Evolutionary conservation across 2,888 invertebrate species (phyloP), one percentile per base, ranked within the genome.

Genomic region (Drosophila paranaensis): DNA sequence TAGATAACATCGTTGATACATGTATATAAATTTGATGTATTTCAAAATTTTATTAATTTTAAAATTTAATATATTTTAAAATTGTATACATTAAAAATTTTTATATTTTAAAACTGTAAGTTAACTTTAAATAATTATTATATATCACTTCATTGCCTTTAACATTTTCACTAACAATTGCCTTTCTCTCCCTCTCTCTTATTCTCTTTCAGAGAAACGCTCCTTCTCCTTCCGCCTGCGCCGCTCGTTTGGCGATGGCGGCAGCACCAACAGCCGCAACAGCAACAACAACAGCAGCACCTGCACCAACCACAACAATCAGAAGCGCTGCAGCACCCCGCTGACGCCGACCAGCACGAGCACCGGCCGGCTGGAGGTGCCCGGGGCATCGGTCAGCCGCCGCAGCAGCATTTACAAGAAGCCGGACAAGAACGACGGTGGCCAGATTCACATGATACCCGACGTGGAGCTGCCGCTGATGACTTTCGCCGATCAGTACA

Each of bases 401-500:
- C 90, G 93, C 6, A 92, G 91, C 72, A 93, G 93, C 81, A 93
- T 93, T 71, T 93, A 93, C 61, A 90, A 86, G 68, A 93, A 93
- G 71, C 92, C 92, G 14, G 93, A 92, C 39, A 92, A 91, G 72
- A 92, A 92, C 42, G 92, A 92, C 57, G 92, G 93, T 10, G 93
- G 93, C 4, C 84, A 92, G 11, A 93, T 94, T 51, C 94, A 94
- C 89, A 92, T 93, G 71, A 93, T 94, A 65, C 94, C 94, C 10
- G 94, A 94, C 71, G 91, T 94, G 30, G 92, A 93, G 0, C 89
- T 95, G 57, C 94, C 94, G 6, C 91, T 94, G 72, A 90, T 94
- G 88, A 93, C 94, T 43, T 93, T 95, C 55, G 88, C 92, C 20
- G 93, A 94, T 76, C 95, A 95, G 90, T 96, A 96, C 91, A 94